phyloP scores from a whole-genome alignment of 2,113 vertebrate genomes.

The Zosterops hypoxanthus region DNA sequence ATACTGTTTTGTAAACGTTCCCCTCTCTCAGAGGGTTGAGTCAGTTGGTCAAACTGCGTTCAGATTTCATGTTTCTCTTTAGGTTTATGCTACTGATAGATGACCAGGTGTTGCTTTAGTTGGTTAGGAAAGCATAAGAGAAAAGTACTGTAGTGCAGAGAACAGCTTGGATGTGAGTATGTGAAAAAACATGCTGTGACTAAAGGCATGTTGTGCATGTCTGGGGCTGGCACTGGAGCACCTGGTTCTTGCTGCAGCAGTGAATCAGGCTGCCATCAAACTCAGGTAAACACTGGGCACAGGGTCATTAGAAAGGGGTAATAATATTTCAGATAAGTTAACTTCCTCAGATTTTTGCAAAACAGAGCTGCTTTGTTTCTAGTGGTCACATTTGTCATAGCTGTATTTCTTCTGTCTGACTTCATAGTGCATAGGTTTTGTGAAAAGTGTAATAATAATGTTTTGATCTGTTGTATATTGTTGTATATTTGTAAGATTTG shows the following conservation, averaged over 20 bases:
- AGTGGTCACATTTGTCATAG: not conserved
- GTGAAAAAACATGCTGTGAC: not conserved
- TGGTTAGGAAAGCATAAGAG: not conserved
- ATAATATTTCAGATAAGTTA: not conserved
- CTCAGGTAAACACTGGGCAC: not conserved
- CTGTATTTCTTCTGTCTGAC: not conserved
- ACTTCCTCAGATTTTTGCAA: not conserved
- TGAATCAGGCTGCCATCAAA: not conserved
- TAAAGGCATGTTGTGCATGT: not conserved
- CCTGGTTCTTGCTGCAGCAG: not conserved
- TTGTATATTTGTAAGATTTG: constrained; percentile 1
- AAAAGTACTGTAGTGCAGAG: not conserved
- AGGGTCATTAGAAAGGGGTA: not conserved
- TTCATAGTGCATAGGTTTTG: not conserved
- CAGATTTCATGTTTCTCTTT: not conserved
- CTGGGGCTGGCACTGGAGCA: not conserved
- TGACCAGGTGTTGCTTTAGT: not conserved
- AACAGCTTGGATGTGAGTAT: not conserved
- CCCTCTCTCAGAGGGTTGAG: not conserved
- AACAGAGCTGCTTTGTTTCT: not conserved
- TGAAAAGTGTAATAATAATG: not conserved
- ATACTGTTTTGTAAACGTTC: not conserved
- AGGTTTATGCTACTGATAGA: constrained; percentile 36
- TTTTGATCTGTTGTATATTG: not conserved
- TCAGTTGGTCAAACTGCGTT: not conserved